These are phyloP conservation scores for Ectemnius cavifrons DNA, from an alignment of 2,888 invertebrate genomes.

Conservation along the genomic window DNA sequence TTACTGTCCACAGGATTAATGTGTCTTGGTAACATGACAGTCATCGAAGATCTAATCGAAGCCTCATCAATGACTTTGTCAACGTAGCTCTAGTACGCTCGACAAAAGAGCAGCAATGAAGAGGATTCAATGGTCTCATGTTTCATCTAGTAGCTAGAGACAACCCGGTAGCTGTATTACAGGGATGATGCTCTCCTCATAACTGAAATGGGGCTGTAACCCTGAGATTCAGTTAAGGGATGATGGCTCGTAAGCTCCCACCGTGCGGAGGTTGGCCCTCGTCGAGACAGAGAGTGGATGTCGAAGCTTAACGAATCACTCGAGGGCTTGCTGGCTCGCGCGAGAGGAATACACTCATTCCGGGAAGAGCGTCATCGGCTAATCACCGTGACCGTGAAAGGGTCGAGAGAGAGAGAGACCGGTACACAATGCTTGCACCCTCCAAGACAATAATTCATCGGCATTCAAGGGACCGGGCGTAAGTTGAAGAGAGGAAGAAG, in stretches of 20 bases:
- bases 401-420: constrained; percentile 18
- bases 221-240: neutral
- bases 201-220: constrained; percentile 2
- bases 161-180: neutral
- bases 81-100: no score
- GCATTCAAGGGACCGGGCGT: constrained; percentile 43
- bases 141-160: neutral
- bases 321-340: constrained; percentile 22
- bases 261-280: neutral
- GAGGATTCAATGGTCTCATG: no score
- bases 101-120: no score
- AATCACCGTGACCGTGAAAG: constrained; percentile 34
- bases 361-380: constrained; percentile 9
- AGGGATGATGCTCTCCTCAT: neutral
- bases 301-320: constrained; percentile 40
- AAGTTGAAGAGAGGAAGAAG: constrained; percentile 44
- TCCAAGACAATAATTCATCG: constrained; percentile 61
- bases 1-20: neutral
- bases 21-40: neutral
- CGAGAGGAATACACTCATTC: constrained; percentile 16
- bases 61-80: no score
- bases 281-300: neutral
- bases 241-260: neutral
- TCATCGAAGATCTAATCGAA: neutral
- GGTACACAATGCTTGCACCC: constrained; percentile 46